These are phyloP conservation scores for Muscicapa adusta DNA, from an alignment of 2,113 vertebrate genomes.

Conservation along the genomic window DNA sequence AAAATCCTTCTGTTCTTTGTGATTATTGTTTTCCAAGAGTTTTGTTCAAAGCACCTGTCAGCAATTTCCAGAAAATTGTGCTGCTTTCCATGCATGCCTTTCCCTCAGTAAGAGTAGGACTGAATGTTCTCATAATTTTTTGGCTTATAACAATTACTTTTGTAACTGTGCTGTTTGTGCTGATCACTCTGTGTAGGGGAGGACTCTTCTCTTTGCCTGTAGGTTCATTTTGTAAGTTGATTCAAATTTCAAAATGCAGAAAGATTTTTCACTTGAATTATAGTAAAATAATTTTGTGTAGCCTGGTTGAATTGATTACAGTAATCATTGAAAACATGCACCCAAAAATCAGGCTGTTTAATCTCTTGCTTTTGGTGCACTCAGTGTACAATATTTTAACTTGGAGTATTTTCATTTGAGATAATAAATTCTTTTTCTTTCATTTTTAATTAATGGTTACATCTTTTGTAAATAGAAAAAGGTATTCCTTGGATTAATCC, in stretches of 20 bases:
- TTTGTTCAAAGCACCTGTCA: neutral
- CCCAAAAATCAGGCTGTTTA: neutral
- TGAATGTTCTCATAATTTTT: neutral
- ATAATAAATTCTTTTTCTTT: neutral
- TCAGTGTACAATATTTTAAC: neutral
- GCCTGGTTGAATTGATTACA: neutral
- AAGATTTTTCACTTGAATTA: neutral
- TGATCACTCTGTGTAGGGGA: neutral
- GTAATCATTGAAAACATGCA: neutral
- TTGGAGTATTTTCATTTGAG: neutral
- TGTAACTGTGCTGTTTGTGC: neutral
- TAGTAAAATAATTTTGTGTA: neutral
- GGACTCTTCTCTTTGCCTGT: neutral
- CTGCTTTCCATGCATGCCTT: neutral
- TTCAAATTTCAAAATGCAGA: neutral
- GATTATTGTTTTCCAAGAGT: neutral
- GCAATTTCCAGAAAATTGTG: neutral
- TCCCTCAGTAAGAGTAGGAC: neutral
- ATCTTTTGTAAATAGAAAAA: neutral
- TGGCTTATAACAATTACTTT: neutral
- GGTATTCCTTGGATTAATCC: constrained; percentile 7
- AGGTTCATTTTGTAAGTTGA: neutral
- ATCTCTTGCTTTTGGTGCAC: neutral
- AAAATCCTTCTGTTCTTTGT: neutral
- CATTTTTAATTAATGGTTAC: neutral